phyloP scores from a whole-genome alignment of 2,113 vertebrate species.

The Loxodonta africana region DNA sequence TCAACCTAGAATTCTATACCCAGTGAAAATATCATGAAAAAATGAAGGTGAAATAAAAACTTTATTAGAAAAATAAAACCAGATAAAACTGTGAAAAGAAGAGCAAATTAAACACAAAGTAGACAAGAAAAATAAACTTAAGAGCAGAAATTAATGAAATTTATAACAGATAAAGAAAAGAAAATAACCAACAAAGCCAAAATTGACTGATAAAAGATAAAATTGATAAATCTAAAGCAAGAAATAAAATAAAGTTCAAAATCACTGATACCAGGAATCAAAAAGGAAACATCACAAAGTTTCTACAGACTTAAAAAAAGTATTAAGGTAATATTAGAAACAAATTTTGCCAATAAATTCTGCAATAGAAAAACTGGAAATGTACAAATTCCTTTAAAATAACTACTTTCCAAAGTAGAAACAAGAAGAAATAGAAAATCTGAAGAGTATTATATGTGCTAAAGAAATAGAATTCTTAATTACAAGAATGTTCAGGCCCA shows the following conservation, averaged over 20 bases:
- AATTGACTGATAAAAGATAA: neutral
- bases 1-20: neutral
- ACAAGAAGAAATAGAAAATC: neutral
- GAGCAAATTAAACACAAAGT: neutral
- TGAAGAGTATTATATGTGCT: neutral
- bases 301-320: neutral
- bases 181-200: neutral
- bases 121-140: neutral
- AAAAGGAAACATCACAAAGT: neutral
- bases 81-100: slow-evolving; percentile 9
- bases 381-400: neutral
- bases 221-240: neutral
- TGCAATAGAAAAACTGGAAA: neutral
- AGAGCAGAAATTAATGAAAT: neutral
- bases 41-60: neutral
- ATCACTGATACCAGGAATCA: neutral
- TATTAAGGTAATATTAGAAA: neutral
- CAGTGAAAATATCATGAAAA: neutral
- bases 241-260: neutral
- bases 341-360: neutral
- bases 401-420: neutral
- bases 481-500: neutral
- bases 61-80: neutral
- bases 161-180: neutral
- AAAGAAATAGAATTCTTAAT: neutral